Conservation (phyloP, 2,113 vertebrate species). For the Ammodytes marinus region DNA sequence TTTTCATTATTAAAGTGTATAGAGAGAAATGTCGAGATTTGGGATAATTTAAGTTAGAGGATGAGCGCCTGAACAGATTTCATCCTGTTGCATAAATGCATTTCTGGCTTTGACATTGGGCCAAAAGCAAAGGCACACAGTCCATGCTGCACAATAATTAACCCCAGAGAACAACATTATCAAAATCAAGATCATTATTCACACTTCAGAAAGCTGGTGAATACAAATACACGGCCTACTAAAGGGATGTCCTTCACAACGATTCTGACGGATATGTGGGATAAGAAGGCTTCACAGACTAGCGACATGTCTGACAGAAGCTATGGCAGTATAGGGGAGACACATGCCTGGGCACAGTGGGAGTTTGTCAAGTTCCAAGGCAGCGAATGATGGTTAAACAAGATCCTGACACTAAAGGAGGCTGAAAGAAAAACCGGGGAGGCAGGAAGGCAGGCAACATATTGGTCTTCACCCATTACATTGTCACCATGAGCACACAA, state of each 20-base stretch:
- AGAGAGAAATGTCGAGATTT: neutral
- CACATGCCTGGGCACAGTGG: conserved; percentile 69
- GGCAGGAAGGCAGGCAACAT: conserved; percentile 60
- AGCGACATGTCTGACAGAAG: conserved; percentile 39
- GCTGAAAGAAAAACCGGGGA: conserved; percentile 53
- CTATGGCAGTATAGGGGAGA: conserved; percentile 49
- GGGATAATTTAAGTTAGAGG: neutral
- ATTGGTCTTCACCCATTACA: conserved; percentile 75
- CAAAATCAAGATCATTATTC: conserved; percentile 31
- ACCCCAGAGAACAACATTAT: conserved; percentile 10
- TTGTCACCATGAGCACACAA: conserved; percentile 68
- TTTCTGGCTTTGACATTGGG: neutral
- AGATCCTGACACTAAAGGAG: conserved; percentile 42
- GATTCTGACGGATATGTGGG: conserved; percentile 42
- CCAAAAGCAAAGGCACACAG: neutral
- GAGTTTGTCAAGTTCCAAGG: conserved; percentile 61
- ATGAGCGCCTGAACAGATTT: neutral
- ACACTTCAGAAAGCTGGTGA: conserved; percentile 12
- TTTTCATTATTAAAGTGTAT: neutral
- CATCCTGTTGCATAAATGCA: neutral
- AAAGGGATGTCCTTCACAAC: conserved; percentile 2
- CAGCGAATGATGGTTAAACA: conserved; percentile 35
- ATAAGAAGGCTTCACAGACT: conserved; percentile 46
- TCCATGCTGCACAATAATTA: conserved; percentile 25
- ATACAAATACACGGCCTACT: conserved; percentile 34